Base-by-base conservation (phyloP, 2,888 invertebrate species). In the Allophyes oxyacanthae region DNA sequence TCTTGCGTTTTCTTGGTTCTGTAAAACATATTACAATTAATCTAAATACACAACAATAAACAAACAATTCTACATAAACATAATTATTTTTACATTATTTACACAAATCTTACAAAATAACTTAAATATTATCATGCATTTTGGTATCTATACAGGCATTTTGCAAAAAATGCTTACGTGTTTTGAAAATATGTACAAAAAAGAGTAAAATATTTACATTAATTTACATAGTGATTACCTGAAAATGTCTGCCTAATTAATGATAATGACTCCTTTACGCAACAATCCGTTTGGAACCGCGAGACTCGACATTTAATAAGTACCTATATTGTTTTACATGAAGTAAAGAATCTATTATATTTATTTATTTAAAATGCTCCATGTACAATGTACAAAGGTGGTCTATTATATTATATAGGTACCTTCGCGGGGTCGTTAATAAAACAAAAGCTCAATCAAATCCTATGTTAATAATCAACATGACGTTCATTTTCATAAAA, bases 1-100 rank as follows among this genome's bases (percentile, higher is more conserved):
- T 84, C 78, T 86, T 88, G 62, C 83, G 79, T 79, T 82, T 82
- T 70, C 78, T 83, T 74, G 82, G 63, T 65, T 87, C 88, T 88
- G 88, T 79, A 88, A 88, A 82, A 86, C 74, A 75, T 64, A 67
- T 67, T 72, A 64, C 55, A 66, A 72, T 74, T 68, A 72, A 59
- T 66, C 58, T 64, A 65, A 41, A 61, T 41, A 62, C 30, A 64
- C 11, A 53, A 63, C 14, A 33, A 36, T 41, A 64, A 57, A 26
- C 10, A 30, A 28, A 51, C n/a, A 20, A 42, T 43, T 32, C 37
- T 68, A 33, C 14, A 8, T 25, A 57, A n/a, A 44, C 14, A 8
- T 25, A 57, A n/a, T 42, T 15, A 44, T 45, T 51, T 72, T 13
- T 46, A 57, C 20, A 41, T 33, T 49, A 46, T 20, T 0, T 53